Evolutionary conservation across 1,140 invertebrate species (phyloP).

Genomic region (Calliphora vicina): DNA sequence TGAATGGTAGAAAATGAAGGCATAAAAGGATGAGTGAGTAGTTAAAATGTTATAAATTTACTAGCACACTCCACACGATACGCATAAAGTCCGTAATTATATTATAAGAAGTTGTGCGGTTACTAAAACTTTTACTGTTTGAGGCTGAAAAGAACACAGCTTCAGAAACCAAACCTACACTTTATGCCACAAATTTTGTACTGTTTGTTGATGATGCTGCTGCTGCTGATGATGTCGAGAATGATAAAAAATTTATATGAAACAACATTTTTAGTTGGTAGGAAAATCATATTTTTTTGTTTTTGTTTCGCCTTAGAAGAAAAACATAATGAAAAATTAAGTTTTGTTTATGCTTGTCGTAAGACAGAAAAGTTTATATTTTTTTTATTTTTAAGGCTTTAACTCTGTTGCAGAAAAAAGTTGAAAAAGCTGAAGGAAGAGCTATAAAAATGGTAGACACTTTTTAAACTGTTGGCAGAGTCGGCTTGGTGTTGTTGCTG

Average conservation of each 20-base stretch:
- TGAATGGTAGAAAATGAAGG: not conserved
- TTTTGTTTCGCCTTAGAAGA: not conserved
- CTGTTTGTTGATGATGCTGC: not conserved
- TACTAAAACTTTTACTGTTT: not conserved
- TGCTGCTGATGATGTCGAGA: not conserved
- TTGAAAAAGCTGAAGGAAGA: not conserved
- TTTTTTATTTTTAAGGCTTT: not conserved
- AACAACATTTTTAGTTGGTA: not conserved
- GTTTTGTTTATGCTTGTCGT: not conserved
- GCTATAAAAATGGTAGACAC: not conserved
- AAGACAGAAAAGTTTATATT: not conserved
- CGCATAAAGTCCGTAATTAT: not conserved
- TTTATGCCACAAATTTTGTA: not conserved
- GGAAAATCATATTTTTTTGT: not conserved
- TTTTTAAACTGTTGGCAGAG: not conserved
- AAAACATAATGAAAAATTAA: slow-evolving; percentile 2
- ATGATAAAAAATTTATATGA: not conserved
- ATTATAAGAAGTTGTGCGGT: not conserved
- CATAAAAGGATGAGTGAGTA: not conserved
- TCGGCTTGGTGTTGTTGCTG: not conserved
- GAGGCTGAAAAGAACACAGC: not conserved
- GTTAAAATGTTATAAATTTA: not conserved
- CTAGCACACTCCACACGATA: not conserved
- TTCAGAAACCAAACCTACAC: not conserved
- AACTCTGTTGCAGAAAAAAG: not conserved